Conservation (phyloP, 1,140 invertebrate genomes). For the Phymorhynchus buccinoides region DNA sequence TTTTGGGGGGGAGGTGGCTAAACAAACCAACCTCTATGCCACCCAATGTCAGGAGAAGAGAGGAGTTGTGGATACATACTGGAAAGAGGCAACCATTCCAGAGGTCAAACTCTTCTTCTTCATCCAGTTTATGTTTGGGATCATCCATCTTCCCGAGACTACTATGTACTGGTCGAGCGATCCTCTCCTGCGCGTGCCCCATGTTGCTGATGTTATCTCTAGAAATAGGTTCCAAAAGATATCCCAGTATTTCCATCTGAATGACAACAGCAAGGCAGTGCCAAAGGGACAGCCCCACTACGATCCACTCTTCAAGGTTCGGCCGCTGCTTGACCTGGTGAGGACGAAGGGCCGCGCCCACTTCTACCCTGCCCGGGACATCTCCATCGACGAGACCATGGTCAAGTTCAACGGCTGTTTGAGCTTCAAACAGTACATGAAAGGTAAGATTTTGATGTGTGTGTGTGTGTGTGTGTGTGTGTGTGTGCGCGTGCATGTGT, state of each 20-base stretch:
- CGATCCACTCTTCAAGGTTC: conserved; percentile 52
- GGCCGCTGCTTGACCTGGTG: conserved; percentile 46
- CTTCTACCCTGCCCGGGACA: conserved; percentile 33
- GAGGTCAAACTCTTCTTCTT: conserved; percentile 21
- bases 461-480: no score
- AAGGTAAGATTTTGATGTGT: no score
- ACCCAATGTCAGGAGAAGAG: neutral
- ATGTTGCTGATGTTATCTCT: conserved; percentile 42
- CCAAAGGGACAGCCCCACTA: conserved; percentile 24
- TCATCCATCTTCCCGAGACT: conserved; percentile 28
- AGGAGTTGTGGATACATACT: neutral
- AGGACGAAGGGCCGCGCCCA: conserved; percentile 27
- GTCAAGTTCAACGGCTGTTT: conserved; percentile 72
- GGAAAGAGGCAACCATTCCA: neutral
- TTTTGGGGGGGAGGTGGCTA: neutral
- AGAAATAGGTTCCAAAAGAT: conserved; percentile 46
- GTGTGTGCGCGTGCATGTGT: no score
- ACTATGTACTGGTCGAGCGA: conserved; percentile 46
- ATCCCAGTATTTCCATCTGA: conserved; percentile 52
- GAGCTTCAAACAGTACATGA: conserved; percentile 72
- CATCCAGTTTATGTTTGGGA: conserved; percentile 32
- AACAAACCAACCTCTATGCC: conserved; percentile 6
- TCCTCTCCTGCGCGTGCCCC: conserved; percentile 34
- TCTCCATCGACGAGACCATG: conserved; percentile 72
- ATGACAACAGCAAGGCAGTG: conserved; percentile 30